Percentiles rank a stretch among this genome's conserved stretches.
These are phyloP conservation scores for Drosophila histrio DNA, from an alignment of 2,888 invertebrate species.

Conservation along the genomic window DNA sequence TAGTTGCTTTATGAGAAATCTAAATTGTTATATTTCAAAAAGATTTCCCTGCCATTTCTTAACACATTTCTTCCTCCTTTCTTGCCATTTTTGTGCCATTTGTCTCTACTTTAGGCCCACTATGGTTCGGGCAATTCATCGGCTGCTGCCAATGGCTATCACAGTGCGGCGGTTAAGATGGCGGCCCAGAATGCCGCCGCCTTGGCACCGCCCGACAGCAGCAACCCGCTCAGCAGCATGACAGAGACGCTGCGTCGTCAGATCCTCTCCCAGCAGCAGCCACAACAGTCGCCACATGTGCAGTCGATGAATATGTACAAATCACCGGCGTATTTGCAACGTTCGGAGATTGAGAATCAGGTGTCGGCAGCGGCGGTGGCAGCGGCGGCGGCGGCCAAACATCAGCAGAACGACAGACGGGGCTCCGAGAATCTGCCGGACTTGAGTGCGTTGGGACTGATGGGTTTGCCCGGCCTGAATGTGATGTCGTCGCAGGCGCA, in stretches of 20 bases:
- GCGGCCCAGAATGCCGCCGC: conserved; percentile 78
- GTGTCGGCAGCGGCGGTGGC: conserved; percentile 79
- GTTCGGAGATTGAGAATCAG: conserved; percentile 83
- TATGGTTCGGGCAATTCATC: conserved; percentile 70
- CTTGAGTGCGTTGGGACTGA: conserved; percentile 79
- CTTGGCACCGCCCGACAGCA: conserved; percentile 75
- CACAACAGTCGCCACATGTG: conserved; percentile 80
- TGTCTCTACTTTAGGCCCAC: conserved; percentile 20
- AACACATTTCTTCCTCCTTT: conserved; percentile 2
- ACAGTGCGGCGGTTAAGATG: conserved; percentile 72
- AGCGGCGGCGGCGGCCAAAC: conserved; percentile 73
- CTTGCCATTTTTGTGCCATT: neutral
- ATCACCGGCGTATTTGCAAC: conserved; percentile 82
- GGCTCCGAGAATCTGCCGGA: conserved; percentile 81
- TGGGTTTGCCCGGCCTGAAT: conserved; percentile 82
- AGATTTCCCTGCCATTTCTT: no score
- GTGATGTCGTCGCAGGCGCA: conserved; percentile 79
- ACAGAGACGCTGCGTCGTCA: conserved; percentile 82
- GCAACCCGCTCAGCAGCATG: conserved; percentile 81
- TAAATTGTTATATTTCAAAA: no score
- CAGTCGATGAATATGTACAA: conserved; percentile 83
- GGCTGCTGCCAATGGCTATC: conserved; percentile 80
- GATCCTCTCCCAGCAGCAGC: conserved; percentile 82
- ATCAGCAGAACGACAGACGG: conserved; percentile 72
- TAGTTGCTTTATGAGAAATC: no score